These are phyloP conservation scores for Axea sp. DNA, from an alignment of 2,888 invertebrate species.

Conservation along the genomic window DNA sequence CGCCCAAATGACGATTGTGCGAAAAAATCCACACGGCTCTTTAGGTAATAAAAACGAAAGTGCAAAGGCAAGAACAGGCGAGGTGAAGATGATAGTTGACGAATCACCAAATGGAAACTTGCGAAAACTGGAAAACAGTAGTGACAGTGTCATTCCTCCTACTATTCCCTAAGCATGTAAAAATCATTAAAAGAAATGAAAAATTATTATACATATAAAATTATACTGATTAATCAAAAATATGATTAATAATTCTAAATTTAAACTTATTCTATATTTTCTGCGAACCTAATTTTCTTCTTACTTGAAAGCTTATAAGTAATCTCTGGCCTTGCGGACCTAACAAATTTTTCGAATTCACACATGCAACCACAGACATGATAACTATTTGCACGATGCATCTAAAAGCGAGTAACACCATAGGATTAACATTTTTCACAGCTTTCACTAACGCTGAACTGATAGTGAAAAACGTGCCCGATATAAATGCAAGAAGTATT, in stretches of 20 bases:
- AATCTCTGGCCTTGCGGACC: conserved; percentile 77
- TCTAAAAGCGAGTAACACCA: conserved; percentile 78
- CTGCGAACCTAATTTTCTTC: too few relatives aligned
- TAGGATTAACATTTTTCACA: conserved; percentile 78
- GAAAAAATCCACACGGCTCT: conserved; percentile 79
- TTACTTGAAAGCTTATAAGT: conserved; percentile 77
- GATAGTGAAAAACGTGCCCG: conserved; percentile 80
- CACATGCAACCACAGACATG: conserved; percentile 75
- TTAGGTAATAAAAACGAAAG: conserved; percentile 79
- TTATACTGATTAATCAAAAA: not conserved
- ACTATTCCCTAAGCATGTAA: conserved; percentile 75
- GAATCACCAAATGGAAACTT: conserved; percentile 80
- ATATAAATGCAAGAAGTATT: conserved; percentile 78
- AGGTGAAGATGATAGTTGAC: conserved; percentile 80
- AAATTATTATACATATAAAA: too few relatives aligned
- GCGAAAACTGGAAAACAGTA: conserved; percentile 80
- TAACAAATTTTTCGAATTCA: conserved; percentile 71
- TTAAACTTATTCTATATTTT: too few relatives aligned
- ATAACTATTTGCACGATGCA: conserved; percentile 77
- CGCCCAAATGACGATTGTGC: conserved; percentile 78
- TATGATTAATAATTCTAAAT: not conserved
- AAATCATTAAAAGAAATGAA: too few relatives aligned
- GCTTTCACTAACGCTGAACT: conserved; percentile 79
- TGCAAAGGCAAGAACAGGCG: conserved; percentile 80
- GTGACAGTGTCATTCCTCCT: conserved; percentile 78